A percentile compares a stretch with the other conserved stretches of the same genome.
Evolutionary conservation across 1,140 invertebrate species (phyloP).

Genomic region (Drosophila varians): DNA sequence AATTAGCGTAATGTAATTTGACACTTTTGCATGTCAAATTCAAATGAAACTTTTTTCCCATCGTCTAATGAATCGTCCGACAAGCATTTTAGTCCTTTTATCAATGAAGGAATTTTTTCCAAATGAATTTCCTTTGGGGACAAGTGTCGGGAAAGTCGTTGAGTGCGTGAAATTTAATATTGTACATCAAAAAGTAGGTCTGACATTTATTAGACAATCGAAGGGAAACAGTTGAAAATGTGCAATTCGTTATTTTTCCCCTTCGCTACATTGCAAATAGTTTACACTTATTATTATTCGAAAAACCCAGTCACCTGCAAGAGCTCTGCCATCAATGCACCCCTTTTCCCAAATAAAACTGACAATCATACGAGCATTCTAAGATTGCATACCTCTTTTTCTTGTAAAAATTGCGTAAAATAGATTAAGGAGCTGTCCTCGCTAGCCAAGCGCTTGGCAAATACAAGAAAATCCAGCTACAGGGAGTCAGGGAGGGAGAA

Average conservation of each 20-base stretch:
- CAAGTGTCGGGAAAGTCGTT: constrained; percentile 42
- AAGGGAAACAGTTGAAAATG: neutral
- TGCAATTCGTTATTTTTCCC: neutral
- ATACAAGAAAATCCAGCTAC: constrained; percentile 47
- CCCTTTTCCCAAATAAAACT: constrained; percentile 4
- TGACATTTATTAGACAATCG: constrained; percentile 72
- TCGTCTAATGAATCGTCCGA: constrained; percentile 51
- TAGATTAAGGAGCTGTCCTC: constrained; percentile 48
- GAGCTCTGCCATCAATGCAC: neutral
- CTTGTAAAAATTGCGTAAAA: constrained; percentile 29
- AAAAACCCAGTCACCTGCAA: neutral
- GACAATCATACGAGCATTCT: constrained; percentile 4
- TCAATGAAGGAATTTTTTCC: constrained; percentile 29
- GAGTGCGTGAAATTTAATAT: constrained; percentile 37
- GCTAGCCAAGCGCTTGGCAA: constrained; percentile 48
- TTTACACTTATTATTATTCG: neutral
- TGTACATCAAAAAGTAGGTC: constrained; percentile 54
- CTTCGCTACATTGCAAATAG: neutral
- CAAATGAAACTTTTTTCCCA: constrained; percentile 56
- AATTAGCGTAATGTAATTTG: constrained; percentile 77
- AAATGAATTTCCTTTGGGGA: constrained; percentile 62
- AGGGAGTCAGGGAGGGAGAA: constrained; percentile 1
- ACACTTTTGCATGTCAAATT: constrained; percentile 67
- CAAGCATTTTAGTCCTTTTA: constrained; percentile 41
- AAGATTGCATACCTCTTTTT: neutral